Conservation (phyloP, 2,797 vertebrate genomes). For the Pygocentrus nattereri region DNA sequence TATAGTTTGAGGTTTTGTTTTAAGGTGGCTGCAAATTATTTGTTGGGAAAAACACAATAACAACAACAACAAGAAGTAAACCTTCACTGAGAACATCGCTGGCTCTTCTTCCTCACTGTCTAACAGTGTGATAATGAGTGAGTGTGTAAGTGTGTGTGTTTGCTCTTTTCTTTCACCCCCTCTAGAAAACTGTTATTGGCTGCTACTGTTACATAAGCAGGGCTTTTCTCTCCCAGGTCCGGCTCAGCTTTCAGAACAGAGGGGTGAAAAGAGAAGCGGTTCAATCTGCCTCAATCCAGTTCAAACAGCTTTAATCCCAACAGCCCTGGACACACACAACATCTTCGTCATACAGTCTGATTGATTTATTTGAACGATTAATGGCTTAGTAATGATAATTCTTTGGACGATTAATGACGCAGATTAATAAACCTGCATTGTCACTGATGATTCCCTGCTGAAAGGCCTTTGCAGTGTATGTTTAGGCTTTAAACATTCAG, state of each 20-base stretch:
- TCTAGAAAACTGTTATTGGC: constrained; percentile 27
- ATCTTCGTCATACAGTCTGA: not conserved
- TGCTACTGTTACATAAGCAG: constrained; percentile 35
- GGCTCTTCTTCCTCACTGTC: not conserved
- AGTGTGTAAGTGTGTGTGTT: constrained; percentile 12
- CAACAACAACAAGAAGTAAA: too few relatives aligned
- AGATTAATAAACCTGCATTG: not conserved
- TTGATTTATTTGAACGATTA: not conserved
- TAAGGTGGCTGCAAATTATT: too few relatives aligned
- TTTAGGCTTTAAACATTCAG: not conserved
- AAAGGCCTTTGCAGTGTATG: not conserved
- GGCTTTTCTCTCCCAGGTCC: constrained; percentile 11
- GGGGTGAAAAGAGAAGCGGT: constrained; percentile 23
- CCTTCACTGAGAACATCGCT: too few relatives aligned
- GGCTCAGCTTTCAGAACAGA: constrained; percentile 49
- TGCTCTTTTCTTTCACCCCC: constrained; percentile 29
- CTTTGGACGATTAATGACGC: not conserved
- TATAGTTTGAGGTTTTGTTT: too few relatives aligned
- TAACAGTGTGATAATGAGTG: too few relatives aligned
- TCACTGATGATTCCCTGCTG: not conserved
- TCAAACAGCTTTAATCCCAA: constrained; percentile 32
- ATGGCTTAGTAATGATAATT: not conserved
- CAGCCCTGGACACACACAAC: not conserved
- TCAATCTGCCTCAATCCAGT: constrained; percentile 30
- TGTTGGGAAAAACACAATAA: too few relatives aligned